Conservation (phyloP, 2,888 invertebrate species). For the Creontiades dilutus region DNA sequence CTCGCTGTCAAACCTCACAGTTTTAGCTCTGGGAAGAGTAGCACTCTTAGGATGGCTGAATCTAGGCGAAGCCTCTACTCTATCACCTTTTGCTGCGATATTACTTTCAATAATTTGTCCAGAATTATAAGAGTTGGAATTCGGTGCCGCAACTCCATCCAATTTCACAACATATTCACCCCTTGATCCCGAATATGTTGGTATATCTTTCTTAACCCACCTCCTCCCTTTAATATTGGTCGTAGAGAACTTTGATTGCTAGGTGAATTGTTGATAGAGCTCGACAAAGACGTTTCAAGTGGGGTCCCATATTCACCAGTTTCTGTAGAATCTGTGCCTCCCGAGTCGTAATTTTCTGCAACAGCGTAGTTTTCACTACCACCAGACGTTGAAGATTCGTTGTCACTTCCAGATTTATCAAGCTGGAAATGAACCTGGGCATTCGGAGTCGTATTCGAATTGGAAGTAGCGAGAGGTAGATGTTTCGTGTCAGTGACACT, state of each 20-base stretch:
- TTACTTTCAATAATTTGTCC: background rate
- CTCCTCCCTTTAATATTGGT: constrained; percentile 53
- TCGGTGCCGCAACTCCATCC: background rate
- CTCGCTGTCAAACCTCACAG: constrained; percentile 57
- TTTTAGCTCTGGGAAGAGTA: constrained; percentile 70
- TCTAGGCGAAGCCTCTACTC: background rate
- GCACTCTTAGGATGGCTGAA: constrained; percentile 55
- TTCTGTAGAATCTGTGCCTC: constrained; percentile 46
- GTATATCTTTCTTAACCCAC: background rate
- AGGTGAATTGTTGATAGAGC: background rate
- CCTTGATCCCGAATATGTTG: constrained; percentile 44
- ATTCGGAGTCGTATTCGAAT: background rate
- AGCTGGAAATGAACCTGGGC: constrained; percentile 27
- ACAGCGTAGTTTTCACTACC: constrained; percentile 44
- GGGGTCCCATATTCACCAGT: constrained; percentile 61
- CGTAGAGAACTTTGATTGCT: constrained; percentile 27
- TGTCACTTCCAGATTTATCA: background rate
- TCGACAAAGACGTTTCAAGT: constrained; percentile 15
- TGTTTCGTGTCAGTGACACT: background rate
- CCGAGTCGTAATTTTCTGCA: constrained; percentile 46
- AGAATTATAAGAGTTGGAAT: background rate
- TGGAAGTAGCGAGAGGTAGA: background rate
- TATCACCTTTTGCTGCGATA: background rate
- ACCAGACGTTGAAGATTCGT: constrained; percentile 48
- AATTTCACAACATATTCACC: constrained; percentile 58